Percentiles rank a stretch among this genome's conserved stretches.
phyloP scores from a whole-genome alignment of 2,797 vertebrate species.

The Denticeps clupeoides region DNA sequence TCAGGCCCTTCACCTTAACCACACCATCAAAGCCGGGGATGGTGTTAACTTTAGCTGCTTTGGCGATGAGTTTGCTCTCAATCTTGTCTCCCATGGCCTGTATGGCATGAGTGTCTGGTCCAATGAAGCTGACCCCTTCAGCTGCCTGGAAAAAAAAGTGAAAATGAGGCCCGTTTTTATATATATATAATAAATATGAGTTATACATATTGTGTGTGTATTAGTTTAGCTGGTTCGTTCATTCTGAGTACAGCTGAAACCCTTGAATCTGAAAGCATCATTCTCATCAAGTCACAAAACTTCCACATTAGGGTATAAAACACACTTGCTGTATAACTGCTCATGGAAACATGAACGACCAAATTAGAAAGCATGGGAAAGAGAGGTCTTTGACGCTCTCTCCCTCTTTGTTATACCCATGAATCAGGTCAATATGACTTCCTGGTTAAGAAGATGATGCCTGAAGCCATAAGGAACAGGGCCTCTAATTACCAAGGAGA shows the following conservation, averaged over 20 bases:
- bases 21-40: constrained; percentile 96
- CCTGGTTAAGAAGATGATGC: constrained; percentile 29
- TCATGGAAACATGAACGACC: constrained; percentile 9
- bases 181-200: too few species aligned
- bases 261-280: too few species aligned
- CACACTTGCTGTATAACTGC: not conserved
- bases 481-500: constrained; percentile 33
- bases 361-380: constrained; percentile 57
- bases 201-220: too few species aligned
- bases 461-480: constrained; percentile 18
- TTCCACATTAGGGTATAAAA: too few species aligned
- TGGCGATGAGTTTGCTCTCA: constrained; percentile 93
- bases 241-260: too few species aligned
- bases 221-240: too few species aligned
- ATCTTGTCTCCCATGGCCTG: constrained; percentile 98
- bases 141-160: constrained; percentile 59
- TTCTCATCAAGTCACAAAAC: too few species aligned
- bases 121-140: constrained; percentile 78
- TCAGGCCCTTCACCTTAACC: constrained; percentile 85
- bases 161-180: not conserved
- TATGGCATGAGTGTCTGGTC: constrained; percentile 87
- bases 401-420: constrained; percentile 16
- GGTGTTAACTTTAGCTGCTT: constrained; percentile 89
- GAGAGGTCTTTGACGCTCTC: constrained; percentile 12
- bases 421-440: constrained; percentile 28